Evolutionary conservation across 2,888 invertebrate species (phyloP).

Genomic region (Pediacus dermestoides): DNA sequence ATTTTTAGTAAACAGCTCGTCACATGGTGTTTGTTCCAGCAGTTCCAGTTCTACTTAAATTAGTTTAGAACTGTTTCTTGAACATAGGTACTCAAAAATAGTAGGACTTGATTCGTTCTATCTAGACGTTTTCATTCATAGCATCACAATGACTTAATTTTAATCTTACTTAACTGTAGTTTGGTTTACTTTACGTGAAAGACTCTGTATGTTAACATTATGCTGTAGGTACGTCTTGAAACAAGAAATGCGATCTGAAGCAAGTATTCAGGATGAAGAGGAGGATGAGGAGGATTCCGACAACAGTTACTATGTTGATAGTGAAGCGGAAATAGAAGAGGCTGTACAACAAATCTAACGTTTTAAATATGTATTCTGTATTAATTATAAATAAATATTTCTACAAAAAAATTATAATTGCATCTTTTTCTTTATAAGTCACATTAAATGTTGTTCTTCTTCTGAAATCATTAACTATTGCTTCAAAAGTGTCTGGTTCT

Average conservation of each 20-base stretch:
- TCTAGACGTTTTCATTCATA: too few relatives aligned
- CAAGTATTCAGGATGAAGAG: slow-evolving; percentile 24
- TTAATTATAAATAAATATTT: slow-evolving; percentile 11
- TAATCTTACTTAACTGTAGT: not conserved
- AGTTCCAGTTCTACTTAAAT: too few relatives aligned
- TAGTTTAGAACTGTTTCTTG: too few relatives aligned
- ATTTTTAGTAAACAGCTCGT: too few relatives aligned
- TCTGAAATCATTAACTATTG: slow-evolving; percentile 24
- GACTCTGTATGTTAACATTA: slow-evolving; percentile 6
- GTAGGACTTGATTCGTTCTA: too few relatives aligned
- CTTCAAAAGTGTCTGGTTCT: slow-evolving; percentile 13
- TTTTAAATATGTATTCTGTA: too few relatives aligned
- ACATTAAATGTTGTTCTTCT: slow-evolving; percentile 19
- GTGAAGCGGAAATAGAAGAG: slow-evolving; percentile 18
- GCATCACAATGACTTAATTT: not conserved
- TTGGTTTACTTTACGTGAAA: not conserved
- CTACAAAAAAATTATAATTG: slow-evolving; percentile 17
- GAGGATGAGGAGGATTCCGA: slow-evolving; percentile 27
- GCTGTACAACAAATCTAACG: too few relatives aligned
- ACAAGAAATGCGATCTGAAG: too few relatives aligned
- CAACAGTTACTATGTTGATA: slow-evolving; percentile 25
- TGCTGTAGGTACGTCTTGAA: slow-evolving; percentile 26
- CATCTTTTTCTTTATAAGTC: slow-evolving; percentile 19
- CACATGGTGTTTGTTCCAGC: too few relatives aligned
- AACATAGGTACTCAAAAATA: too few relatives aligned